Conservation (phyloP, 2,797 vertebrate species). For the Ficedula albicollis region DNA sequence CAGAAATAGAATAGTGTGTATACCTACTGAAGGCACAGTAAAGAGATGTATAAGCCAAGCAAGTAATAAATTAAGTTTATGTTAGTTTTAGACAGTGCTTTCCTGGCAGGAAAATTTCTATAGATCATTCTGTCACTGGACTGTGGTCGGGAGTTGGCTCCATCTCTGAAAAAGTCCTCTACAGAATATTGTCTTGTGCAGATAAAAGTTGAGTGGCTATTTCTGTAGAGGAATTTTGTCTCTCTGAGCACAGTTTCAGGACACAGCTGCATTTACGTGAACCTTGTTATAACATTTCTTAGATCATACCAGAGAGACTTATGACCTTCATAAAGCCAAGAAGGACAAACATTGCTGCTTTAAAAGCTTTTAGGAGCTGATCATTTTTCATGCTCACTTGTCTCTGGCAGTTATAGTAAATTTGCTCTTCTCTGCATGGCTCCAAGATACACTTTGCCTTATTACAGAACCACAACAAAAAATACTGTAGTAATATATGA, state of each 20-base stretch:
- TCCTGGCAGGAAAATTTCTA: not conserved
- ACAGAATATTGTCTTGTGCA: not conserved
- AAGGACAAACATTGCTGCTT: conserved; percentile 48
- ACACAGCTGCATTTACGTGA: conserved; percentile 48
- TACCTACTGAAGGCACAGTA: not conserved
- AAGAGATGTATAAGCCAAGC: not conserved
- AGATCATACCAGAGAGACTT: conserved; percentile 56
- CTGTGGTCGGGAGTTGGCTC: not conserved
- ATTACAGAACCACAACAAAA: conserved; percentile 42
- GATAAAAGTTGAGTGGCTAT: conserved; percentile 7
- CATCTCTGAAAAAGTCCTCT: not conserved
- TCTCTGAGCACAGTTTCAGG: conserved; percentile 8
- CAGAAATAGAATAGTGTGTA: not conserved
- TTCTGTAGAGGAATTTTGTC: conserved; percentile 43
- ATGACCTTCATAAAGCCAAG: conserved; percentile 48
- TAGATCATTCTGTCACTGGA: not conserved
- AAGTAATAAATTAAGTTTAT: not conserved
- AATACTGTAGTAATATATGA: conserved; percentile 3
- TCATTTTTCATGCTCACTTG: conserved; percentile 47
- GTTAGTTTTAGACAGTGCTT: not conserved
- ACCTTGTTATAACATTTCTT: conserved; percentile 35
- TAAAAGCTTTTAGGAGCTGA: conserved; percentile 54
- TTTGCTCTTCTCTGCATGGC: conserved; percentile 35
- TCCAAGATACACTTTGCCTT: conserved; percentile 40
- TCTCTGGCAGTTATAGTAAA: conserved; percentile 54